These are phyloP conservation scores for Apodemus sylvaticus DNA, from an alignment of 2,113 vertebrate species.

Conservation along the genomic window DNA sequence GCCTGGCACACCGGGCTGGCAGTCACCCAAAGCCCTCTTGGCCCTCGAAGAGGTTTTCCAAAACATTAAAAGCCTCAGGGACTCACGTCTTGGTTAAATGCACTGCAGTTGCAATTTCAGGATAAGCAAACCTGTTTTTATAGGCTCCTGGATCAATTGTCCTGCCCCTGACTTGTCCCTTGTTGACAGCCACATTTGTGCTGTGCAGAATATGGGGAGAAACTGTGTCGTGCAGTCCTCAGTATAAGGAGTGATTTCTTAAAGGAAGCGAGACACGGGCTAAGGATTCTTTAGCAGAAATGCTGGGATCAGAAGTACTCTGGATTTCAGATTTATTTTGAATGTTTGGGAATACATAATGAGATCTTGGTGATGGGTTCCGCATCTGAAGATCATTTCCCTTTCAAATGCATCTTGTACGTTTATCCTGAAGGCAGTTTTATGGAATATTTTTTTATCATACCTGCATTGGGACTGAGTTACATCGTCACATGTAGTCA, in stretches of 20 bases:
- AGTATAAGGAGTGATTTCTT: background rate
- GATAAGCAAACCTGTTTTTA: constrained; percentile 69
- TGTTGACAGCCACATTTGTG: constrained; percentile 42
- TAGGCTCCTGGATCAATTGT: constrained; percentile 54
- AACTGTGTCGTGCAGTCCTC: background rate
- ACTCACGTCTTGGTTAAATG: constrained; percentile 67
- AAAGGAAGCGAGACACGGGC: background rate
- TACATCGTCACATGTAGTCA: background rate
- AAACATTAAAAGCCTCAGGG: constrained; percentile 70
- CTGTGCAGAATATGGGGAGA: background rate
- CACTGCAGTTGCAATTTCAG: constrained; percentile 66
- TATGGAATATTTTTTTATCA: background rate
- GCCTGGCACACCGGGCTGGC: constrained; percentile 60
- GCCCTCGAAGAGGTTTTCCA: constrained; percentile 69
- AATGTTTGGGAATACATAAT: background rate
- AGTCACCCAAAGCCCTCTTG: constrained; percentile 58
- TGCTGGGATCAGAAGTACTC: background rate
- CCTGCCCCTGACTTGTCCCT: background rate
- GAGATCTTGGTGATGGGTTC: background rate
- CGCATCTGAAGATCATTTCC: background rate
- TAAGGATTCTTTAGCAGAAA: background rate
- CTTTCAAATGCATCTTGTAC: background rate
- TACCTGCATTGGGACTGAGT: background rate
- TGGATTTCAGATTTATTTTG: background rate
- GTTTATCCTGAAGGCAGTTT: background rate